phyloP scores from a whole-genome alignment of 2,113 vertebrate genomes.

The Ceyx melanurus region DNA sequence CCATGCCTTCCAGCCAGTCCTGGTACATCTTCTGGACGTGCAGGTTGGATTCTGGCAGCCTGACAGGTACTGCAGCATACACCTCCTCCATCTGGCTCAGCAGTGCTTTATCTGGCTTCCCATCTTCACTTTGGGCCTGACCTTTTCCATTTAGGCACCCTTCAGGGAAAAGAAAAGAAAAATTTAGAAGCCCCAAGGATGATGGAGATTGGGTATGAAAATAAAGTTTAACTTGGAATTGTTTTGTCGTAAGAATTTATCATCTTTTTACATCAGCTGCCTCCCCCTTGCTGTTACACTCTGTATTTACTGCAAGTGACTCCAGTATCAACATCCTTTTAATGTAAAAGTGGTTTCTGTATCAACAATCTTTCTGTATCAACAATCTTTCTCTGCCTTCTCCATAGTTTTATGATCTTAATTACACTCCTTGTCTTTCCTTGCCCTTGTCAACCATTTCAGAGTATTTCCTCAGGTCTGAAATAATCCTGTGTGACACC shows the following conservation, averaged over 20 bases:
- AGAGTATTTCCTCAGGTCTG: background rate
- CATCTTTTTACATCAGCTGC: background rate
- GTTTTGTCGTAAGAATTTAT: background rate
- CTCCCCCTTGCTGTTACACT: background rate
- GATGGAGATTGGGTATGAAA: background rate
- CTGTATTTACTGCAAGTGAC: background rate
- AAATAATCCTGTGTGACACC: background rate
- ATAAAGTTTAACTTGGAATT: background rate
- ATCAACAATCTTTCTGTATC: background rate
- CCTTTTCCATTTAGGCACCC: slow-evolving; percentile 90
- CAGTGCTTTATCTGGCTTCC: slow-evolving; percentile 81
- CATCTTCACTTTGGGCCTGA: slow-evolving; percentile 77
- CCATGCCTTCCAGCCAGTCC: slow-evolving; percentile 89
- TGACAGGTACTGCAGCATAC: slow-evolving; percentile 82
- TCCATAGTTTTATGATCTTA: background rate
- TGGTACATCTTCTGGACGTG: slow-evolving; percentile 84
- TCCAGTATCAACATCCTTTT: background rate
- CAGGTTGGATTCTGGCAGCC: slow-evolving; percentile 80
- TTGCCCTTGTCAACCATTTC: slow-evolving; percentile 28
- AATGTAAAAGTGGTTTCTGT: background rate
- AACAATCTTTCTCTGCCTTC: background rate
- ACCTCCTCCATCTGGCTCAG: slow-evolving; percentile 89
- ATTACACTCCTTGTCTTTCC: background rate
- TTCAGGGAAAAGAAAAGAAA: slow-evolving; percentile 42
- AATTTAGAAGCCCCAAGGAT: background rate